These are phyloP conservation scores for Eupithecia vulgata DNA, from an alignment of 2,888 invertebrate species.

Conservation along the genomic window DNA sequence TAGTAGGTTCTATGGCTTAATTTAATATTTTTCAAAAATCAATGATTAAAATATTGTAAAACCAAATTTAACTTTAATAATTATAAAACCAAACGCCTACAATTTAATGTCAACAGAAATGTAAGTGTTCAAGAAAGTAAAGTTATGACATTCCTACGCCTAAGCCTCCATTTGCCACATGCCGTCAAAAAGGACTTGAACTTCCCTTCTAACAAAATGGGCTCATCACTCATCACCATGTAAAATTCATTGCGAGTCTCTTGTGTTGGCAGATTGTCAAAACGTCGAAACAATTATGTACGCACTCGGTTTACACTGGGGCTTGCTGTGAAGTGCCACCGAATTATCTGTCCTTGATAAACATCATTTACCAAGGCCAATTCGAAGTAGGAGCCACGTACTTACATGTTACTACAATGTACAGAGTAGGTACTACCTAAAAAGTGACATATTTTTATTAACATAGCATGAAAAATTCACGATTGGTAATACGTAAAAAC, in stretches of 20 bases:
- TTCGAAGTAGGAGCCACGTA: not conserved
- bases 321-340: not conserved
- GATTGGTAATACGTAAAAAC: no score
- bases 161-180: not conserved
- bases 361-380: not conserved
- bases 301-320: not conserved
- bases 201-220: conserved; percentile 24
- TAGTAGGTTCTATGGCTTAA: no score
- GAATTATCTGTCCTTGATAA: not conserved
- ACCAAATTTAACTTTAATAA: no score
- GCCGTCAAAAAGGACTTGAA: conserved; percentile 3
- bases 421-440: not conserved
- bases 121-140: not conserved
- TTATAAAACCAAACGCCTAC: no score
- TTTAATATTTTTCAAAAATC: no score
- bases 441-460: not conserved
- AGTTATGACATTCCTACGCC: not conserved
- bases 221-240: conserved; percentile 38
- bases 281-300: conserved; percentile 66
- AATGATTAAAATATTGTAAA: no score
- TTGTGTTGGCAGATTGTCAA: conserved; percentile 66
- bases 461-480: no score
- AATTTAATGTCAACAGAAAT: not conserved
- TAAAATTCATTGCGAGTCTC: conserved; percentile 53
- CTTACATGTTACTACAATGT: not conserved